A percentile compares a stretch with the other conserved stretches of the same genome.
These are phyloP conservation scores for Smittia aterrima DNA, from an alignment of 2,888 invertebrate genomes.

Conservation along the genomic window DNA sequence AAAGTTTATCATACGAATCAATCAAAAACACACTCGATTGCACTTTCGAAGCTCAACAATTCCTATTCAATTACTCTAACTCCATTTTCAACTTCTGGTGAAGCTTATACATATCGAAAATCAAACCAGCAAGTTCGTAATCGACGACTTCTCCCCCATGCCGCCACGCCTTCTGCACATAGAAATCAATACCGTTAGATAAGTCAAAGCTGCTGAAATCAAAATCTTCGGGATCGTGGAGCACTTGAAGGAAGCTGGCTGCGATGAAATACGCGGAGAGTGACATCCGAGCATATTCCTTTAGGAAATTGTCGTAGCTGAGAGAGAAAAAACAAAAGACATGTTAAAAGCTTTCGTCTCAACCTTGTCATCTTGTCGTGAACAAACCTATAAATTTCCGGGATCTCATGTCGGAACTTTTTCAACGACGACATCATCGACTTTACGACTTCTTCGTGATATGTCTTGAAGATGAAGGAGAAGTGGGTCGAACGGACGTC, in stretches of 20 bases:
- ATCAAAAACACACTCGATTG: background rate
- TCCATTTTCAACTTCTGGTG: conserved; percentile 45
- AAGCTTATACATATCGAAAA: conserved; percentile 49
- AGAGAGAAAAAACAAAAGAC: background rate
- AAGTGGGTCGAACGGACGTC: conserved; percentile 49
- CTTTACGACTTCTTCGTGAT: conserved; percentile 46
- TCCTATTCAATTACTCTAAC: conserved; percentile 13
- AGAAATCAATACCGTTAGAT: background rate
- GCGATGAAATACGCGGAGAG: conserved; percentile 47
- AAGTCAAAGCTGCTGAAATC: background rate
- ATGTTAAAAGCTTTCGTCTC: background rate
- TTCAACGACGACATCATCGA: conserved; percentile 37
- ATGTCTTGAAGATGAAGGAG: conserved; percentile 48
- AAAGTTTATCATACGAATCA: background rate
- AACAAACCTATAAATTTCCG: conserved; percentile 48
- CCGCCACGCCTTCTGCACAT: conserved; percentile 35
- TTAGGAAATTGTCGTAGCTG: conserved; percentile 47
- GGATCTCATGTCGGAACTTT: conserved; percentile 44
- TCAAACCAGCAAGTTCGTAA: conserved; percentile 49
- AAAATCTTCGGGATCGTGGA: conserved; percentile 46
- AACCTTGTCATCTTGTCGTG: background rate
- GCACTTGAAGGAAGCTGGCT: conserved; percentile 46
- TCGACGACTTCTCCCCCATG: conserved; percentile 50
- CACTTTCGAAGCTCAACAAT: background rate
- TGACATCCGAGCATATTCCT: conserved; percentile 49